phyloP scores from a whole-genome alignment of 2,797 vertebrate species.

The Coilia nasus region DNA sequence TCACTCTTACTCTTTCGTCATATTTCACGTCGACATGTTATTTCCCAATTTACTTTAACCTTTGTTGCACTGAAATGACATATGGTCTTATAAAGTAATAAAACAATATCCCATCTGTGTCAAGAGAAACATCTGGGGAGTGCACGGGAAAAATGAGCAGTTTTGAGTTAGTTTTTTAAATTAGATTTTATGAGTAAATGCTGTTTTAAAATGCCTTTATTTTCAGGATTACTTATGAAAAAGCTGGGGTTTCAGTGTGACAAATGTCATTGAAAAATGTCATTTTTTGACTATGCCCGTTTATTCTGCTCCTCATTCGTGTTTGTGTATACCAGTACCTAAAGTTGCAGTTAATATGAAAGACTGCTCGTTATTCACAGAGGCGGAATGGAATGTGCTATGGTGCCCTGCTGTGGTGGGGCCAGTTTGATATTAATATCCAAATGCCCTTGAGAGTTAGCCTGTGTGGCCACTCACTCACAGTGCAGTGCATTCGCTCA shows the following conservation, averaged over 20 bases:
- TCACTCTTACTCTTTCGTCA: background rate
- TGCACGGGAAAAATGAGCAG: no score
- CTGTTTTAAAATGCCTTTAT: no score
- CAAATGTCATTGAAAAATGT: no score
- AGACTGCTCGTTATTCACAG: background rate
- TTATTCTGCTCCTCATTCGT: no score
- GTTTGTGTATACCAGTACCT: background rate
- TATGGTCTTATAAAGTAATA: background rate
- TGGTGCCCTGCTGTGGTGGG: background rate
- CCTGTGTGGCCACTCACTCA: background rate
- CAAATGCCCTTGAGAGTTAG: background rate
- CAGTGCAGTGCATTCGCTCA: background rate
- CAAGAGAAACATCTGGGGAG: no score
- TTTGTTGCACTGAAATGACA: no score
- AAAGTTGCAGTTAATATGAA: background rate
- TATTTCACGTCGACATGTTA: background rate
- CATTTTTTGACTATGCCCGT: no score
- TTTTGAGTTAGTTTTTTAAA: no score
- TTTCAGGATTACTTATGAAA: no score
- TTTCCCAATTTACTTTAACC: background rate
- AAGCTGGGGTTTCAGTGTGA: no score
- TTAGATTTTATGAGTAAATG: no score
- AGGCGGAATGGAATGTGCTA: background rate
- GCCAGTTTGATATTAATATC: background rate
- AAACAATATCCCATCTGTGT: background rate